These are phyloP conservation scores for Scolopax rusticola DNA, from an alignment of 2,797 vertebrate genomes.

Conservation along the genomic window DNA sequence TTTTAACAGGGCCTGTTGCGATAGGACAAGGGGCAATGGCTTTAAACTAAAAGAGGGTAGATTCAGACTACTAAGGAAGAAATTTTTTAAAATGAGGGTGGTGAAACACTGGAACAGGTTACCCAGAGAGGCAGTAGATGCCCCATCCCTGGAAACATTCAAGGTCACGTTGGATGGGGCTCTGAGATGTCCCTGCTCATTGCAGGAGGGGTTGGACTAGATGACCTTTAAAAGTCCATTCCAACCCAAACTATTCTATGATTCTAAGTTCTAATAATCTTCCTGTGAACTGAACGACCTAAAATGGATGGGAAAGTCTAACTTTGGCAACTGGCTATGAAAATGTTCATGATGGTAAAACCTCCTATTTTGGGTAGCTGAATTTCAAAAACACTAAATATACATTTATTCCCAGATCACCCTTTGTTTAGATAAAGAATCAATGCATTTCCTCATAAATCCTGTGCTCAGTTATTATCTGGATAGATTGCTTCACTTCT, in stretches of 20 bases:
- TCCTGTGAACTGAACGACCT: neutral
- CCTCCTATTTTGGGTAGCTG: neutral
- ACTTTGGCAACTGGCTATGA: neutral
- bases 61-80: neutral
- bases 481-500: neutral
- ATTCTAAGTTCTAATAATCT: neutral
- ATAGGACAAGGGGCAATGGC: neutral
- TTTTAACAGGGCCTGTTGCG: neutral
- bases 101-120: neutral
- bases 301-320: neutral
- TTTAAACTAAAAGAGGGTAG: neutral
- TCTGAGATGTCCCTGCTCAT: neutral
- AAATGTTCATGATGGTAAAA: neutral
- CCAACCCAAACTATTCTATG: neutral
- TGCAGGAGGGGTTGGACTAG: neutral
- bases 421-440: constrained; percentile 64
- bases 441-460: constrained; percentile 46
- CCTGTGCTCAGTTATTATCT: constrained; percentile 28
- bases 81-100: neutral
- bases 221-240: neutral
- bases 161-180: neutral
- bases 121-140: neutral
- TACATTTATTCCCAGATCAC: constrained; percentile 39
- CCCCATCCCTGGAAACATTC: neutral
- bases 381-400: constrained; percentile 31